Conservation (phyloP, 2,888 invertebrate genomes). For the Sipha maydis region DNA sequence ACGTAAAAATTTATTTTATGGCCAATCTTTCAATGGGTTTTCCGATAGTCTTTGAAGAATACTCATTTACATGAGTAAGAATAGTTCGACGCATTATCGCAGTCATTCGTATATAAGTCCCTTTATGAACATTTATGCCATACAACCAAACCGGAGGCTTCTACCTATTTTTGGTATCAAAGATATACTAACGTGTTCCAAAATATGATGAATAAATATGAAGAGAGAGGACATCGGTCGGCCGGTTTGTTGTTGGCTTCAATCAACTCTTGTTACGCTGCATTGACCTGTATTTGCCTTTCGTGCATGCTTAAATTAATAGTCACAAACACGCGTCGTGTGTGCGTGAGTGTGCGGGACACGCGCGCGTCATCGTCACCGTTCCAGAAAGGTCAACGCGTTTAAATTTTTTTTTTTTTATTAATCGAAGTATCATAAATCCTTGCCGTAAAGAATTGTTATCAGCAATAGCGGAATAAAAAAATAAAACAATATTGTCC, state of each 20-base stretch:
- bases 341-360: neutral
- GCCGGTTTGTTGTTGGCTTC: slow-evolving; percentile 56
- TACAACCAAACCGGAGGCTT: slow-evolving; percentile 19
- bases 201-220: slow-evolving; percentile 54
- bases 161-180: slow-evolving; percentile 25
- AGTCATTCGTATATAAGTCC: neutral
- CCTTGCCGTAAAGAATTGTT: neutral
- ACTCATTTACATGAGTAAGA: neutral
- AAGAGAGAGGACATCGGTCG: slow-evolving; percentile 37
- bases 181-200: slow-evolving; percentile 22
- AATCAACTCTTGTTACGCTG: slow-evolving; percentile 51
- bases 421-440: slow-evolving; percentile 2
- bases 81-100: neutral
- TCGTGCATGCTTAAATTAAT: slow-evolving; percentile 47
- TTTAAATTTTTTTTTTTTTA: slow-evolving; percentile 6
- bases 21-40: neutral
- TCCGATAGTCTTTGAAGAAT: neutral
- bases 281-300: slow-evolving; percentile 57
- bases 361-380: neutral
- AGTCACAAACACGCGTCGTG: slow-evolving; percentile 20
- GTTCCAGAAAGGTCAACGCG: slow-evolving; percentile 28
- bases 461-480: slow-evolving; percentile 3
- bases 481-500: slow-evolving; percentile 7
- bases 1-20: neutral
- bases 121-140: neutral